Evolutionary conservation across 2,113 vertebrate genomes (phyloP).

Genomic region (Tychaedon coryphoeus): DNA sequence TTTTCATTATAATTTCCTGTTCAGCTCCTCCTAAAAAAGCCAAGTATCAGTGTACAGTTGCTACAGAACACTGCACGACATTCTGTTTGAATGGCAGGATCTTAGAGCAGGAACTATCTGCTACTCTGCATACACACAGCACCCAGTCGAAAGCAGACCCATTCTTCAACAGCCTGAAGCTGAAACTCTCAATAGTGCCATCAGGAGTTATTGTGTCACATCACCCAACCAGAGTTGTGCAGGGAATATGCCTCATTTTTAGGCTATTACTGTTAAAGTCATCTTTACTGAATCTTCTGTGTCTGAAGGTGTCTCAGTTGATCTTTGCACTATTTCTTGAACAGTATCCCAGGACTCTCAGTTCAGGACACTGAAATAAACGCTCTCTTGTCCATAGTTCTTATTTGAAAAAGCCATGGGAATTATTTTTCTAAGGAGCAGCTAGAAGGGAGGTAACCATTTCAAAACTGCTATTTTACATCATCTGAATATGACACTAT

Average conservation of each 20-base stretch:
- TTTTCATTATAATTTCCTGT: not conserved
- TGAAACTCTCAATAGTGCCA: not conserved
- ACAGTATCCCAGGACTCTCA: not conserved
- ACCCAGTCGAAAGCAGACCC: not conserved
- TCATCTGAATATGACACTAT: not conserved
- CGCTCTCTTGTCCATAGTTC: not conserved
- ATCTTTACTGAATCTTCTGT: not conserved
- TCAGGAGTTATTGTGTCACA: not conserved
- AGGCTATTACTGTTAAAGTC: not conserved
- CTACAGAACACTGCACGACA: not conserved
- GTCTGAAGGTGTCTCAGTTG: not conserved
- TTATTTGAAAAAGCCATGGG: not conserved
- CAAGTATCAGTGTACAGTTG: rapidly evolving
- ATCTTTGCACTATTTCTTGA: not conserved
- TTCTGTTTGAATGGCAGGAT: not conserved
- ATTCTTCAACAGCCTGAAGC: not conserved
- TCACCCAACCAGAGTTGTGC: not conserved
- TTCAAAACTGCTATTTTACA: not conserved
- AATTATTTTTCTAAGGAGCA: not conserved
- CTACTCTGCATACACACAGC: not conserved
- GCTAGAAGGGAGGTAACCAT: not conserved
- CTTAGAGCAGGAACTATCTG: not conserved
- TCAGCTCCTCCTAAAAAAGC: not conserved
- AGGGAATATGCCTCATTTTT: not conserved
- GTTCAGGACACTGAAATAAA: not conserved